A percentile compares a stretch with the other conserved stretches of the same genome.
Evolutionary conservation across 92 coral and sea anemone genomes (phyloP).

Genomic region (Palythoa grandiflora): DNA sequence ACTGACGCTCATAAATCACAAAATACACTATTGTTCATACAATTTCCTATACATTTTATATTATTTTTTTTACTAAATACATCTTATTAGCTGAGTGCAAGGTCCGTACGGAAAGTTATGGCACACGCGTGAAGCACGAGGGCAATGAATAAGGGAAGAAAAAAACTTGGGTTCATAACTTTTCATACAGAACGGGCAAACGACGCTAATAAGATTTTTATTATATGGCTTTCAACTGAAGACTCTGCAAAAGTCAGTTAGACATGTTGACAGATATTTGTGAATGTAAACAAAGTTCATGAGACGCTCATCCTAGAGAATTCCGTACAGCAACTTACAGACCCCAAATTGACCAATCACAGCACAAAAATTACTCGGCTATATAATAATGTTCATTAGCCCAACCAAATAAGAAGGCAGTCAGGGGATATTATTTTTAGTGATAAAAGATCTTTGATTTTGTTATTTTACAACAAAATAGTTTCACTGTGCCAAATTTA

Average conservation of each 20-base stretch:
- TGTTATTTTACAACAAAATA: constrained; percentile 1
- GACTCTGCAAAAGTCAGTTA: constrained; percentile 10
- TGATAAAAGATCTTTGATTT: background rate
- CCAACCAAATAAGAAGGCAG: constrained; percentile 4
- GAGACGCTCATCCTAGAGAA: constrained; percentile 12
- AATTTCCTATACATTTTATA: constrained; percentile 1
- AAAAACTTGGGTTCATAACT: constrained; percentile 4
- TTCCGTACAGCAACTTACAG: constrained; percentile 13
- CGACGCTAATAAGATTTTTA: background rate
- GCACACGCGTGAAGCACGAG: too few relatives aligned
- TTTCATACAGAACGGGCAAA: constrained; percentile 6
- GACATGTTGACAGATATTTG: constrained; percentile 6
- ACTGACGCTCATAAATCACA: constrained; percentile 8
- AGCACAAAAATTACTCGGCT: background rate
- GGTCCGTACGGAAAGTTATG: constrained; percentile 2
- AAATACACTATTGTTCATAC: constrained; percentile 12
- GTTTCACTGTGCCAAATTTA: background rate
- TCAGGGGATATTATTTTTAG: constrained; percentile 9
- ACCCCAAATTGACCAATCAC: constrained; percentile 11
- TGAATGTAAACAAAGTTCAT: constrained; percentile 22
- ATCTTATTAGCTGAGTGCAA: constrained; percentile 7
- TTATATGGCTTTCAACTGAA: constrained; percentile 8
- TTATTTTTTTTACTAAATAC: constrained; percentile 6
- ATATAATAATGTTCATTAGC: constrained; percentile 3
- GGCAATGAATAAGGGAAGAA: too few relatives aligned